Conservation (phyloP, 2,888 invertebrate species). For the Seira sanloemensis region DNA sequence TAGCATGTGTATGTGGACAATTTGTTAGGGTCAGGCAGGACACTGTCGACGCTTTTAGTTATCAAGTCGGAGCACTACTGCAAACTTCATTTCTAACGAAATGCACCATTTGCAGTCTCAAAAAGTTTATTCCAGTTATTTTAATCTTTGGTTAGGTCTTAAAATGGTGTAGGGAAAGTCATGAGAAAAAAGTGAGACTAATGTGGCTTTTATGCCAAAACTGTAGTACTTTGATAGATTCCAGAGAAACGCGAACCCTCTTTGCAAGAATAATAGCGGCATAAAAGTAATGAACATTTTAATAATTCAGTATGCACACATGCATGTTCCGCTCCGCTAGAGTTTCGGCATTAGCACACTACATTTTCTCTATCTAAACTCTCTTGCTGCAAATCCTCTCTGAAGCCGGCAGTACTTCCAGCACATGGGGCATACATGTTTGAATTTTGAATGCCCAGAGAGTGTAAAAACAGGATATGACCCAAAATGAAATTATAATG, state of each 20-base stretch:
- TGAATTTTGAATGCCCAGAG: not conserved
- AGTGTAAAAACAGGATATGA: not conserved
- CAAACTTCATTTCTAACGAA: too few species aligned
- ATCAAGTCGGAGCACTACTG: too few species aligned
- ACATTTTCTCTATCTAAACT: not conserved
- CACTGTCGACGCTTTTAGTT: too few species aligned
- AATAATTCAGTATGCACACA: slow-evolving; percentile 46
- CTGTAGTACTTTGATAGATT: not conserved
- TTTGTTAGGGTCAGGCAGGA: too few species aligned
- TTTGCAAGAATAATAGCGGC: slow-evolving; percentile 41
- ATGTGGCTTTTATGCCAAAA: too few species aligned
- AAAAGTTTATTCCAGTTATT: too few species aligned
- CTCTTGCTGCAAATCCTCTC: not conserved
- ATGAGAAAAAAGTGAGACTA: too few species aligned
- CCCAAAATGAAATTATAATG: not conserved
- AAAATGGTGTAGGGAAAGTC: too few species aligned
- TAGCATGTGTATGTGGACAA: too few species aligned
- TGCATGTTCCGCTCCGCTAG: not conserved
- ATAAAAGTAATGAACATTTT: slow-evolving; percentile 55
- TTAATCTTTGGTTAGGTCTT: too few species aligned
- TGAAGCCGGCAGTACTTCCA: not conserved
- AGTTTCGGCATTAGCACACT: not conserved
- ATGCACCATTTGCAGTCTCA: too few species aligned
- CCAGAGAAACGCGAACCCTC: not conserved
- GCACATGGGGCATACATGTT: not conserved